These are phyloP conservation scores for Cinara cedri DNA, from an alignment of 2,888 invertebrate genomes.

Conservation along the genomic window DNA sequence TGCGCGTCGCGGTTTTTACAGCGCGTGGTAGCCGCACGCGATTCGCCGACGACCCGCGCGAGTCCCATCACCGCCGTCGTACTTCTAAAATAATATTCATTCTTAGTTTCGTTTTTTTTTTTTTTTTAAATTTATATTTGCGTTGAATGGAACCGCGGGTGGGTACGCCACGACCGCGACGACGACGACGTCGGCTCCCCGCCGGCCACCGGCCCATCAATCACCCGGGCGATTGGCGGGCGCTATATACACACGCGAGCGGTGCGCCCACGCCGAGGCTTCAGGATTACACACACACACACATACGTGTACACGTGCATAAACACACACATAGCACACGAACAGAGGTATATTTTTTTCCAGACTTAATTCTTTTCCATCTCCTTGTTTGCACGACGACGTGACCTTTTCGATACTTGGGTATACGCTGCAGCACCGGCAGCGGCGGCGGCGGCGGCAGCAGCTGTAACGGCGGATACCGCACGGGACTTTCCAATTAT, in stretches of 20 bases:
- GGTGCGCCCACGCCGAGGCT: slow-evolving; percentile 31
- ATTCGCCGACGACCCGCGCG: too few species aligned
- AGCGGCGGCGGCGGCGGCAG: too few species aligned
- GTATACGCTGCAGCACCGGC: not conserved
- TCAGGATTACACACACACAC: not conserved
- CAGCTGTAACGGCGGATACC: too few species aligned
- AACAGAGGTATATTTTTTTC: too few species aligned
- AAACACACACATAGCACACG: too few species aligned
- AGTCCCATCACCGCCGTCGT: too few species aligned
- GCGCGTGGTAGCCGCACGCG: too few species aligned
- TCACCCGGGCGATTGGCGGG: slow-evolving; percentile 43
- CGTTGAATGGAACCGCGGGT: slow-evolving; percentile 52
- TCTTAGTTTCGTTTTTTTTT: slow-evolving; percentile 19
- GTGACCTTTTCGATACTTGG: slow-evolving; percentile 11
- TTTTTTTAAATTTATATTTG: slow-evolving; percentile 46
- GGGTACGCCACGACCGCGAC: slow-evolving; percentile 48
- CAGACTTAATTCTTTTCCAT: too few species aligned
- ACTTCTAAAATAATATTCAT: too few species aligned
- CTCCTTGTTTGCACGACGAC: not conserved
- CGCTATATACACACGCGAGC: slow-evolving; percentile 8
- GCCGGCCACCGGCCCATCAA: slow-evolving; percentile 42
- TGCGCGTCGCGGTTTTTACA: too few species aligned
- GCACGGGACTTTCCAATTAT: slow-evolving; percentile 29
- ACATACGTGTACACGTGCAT: too few species aligned
- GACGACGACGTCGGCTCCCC: slow-evolving; percentile 47